Evolutionary conservation across 1,140 invertebrate genomes (phyloP), one percentile per base, ranked within the genome.

Genomic region (Conopomorpha cramerella): DNA sequence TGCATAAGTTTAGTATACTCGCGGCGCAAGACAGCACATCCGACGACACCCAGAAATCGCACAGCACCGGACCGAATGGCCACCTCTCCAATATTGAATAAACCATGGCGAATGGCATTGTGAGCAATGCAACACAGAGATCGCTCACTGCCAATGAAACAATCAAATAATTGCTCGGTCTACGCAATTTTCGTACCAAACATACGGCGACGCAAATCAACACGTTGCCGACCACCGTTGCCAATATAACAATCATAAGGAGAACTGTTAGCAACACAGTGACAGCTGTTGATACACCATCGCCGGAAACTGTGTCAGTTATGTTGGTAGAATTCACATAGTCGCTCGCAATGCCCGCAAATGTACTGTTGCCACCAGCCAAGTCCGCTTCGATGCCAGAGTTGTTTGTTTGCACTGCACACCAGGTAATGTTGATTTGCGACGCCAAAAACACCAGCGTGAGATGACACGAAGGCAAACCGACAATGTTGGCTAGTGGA

Each of bases 1-100:
- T 91, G 61, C 93, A 96, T 35, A 96, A 81, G 72, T 96, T 95
- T 8, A 95, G 79, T 46, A 96, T 95, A 48, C 91, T 94, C 16
- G 93, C 93, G 8, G 93, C 92, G 65, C 84, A 92, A 43, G 84
- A 90, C 36, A 88, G 82, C 19, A 88, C 93, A 70, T 89, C 90
- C 64, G 93, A 92, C 51, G 83, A 88, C 41, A 87, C 92, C 91
- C 88, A 88, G 64, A 91, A 82, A 60, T 95, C 90, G 74, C 93
- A 96, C 44, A 93, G 82, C 23, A 89, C 81, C 11, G 85, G 81
- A 33, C 92, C 91, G 42, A 95, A 93, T 43, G 85, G 86, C 92
- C 92, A 95, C 36, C 82, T 85, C 28, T 91, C 89, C 40, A 86
- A 85, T 51, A 89, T 89, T 67, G 88, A 90, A 64, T 87, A 91